Evolutionary conservation across 2,113 vertebrate genomes (phyloP), one percentile per base, ranked within the genome.

Genomic region (Sinocyclocheilus anshuiensis): DNA sequence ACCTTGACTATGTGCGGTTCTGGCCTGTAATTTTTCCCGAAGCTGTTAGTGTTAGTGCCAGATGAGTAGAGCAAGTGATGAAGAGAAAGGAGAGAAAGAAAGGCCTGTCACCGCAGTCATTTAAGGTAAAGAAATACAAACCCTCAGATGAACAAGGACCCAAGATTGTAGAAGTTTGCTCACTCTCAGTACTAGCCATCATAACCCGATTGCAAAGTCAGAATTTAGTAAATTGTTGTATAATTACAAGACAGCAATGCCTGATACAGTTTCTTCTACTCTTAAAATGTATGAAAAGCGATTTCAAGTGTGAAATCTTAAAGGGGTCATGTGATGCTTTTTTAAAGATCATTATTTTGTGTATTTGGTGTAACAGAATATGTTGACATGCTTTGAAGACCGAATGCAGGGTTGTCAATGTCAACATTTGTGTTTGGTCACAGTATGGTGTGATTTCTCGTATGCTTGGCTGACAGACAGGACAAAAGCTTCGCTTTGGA

Each of bases 41-140:
- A 93, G 93, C 94, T 94, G 94, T 95, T 95, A 93, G 92, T 92
- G 93, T 95, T 95, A 95, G 94, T 95, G 92, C 92, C 94, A 95
- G 91, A 88, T 88, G 93, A 95, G 89, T 93, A 93, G 91, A 92
- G 92, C 93, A 91, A 93, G 91, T 95, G 94, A 95, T 95, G 93
- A 94, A 90, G 89, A 92, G 94, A 69, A 50, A 42, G 69, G 50
- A 39, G 63, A 57, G 84, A 84, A 65, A 22, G 76, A 79, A 79
- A 67, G 65, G 61, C 7, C 74, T 63, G 39, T 71, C 61, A 65
- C 59, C 2, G 3, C 20, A 65, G 61, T 80, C 12, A n/a, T n/a
- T n/a, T 80, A 42, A 24, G 39, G 29, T 71, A 53, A 45, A 53
- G 67, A 42, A 50, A 83, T 39, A 36, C 59, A 26, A 24, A 42